Conservation (phyloP, 2,797 vertebrate species). For the Manis javanica region DNA sequence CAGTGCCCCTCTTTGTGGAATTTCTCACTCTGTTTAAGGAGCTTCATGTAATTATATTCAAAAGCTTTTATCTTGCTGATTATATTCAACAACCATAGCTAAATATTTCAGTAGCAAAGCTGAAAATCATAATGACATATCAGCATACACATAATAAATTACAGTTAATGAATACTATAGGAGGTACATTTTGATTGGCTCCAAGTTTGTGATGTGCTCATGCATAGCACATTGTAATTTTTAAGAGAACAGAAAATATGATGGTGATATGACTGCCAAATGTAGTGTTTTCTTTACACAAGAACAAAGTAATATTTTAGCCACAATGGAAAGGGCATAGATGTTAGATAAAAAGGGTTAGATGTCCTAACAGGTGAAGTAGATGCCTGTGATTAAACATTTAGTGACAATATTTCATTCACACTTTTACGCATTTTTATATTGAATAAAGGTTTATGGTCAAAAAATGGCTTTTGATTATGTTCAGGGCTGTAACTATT, state of each 20-base stretch:
- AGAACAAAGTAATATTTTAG: constrained; percentile 48
- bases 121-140: constrained; percentile 73
- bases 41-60: constrained; percentile 69
- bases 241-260: constrained; percentile 48
- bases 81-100: constrained; percentile 67
- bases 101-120: constrained; percentile 63
- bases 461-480: not conserved
- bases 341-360: not conserved
- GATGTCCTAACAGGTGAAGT: not conserved
- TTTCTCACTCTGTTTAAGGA: constrained; percentile 63
- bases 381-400: not conserved
- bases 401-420: not conserved
- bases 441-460: constrained; percentile 5
- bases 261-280: not conserved
- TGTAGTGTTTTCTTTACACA: not conserved
- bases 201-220: constrained; percentile 55
- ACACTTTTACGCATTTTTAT: not conserved
- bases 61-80: constrained; percentile 46
- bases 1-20: constrained; percentile 45
- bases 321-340: not conserved
- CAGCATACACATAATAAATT: constrained; percentile 53
- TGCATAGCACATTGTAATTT: constrained; percentile 12
- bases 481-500: not conserved
- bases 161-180: constrained; percentile 57
- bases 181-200: not conserved